phyloP scores from a whole-genome alignment of 2,797 vertebrate genomes.

The Galago senegalensis region DNA sequence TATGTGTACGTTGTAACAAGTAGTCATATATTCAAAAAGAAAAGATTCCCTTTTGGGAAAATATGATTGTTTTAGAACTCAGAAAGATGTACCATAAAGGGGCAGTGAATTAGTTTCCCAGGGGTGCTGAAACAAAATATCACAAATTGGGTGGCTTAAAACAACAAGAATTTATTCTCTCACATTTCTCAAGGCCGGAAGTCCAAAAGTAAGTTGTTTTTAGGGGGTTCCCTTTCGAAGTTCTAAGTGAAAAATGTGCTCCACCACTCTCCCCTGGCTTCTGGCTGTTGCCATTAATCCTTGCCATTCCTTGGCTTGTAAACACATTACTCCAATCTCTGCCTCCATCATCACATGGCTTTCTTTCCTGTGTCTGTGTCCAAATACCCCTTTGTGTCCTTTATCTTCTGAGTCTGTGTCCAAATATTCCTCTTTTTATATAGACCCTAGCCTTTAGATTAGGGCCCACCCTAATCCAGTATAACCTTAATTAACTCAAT shows the following conservation, averaged over 20 bases:
- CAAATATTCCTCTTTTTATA: neutral
- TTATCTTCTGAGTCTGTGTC: neutral
- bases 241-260: neutral
- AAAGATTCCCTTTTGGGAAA: neutral
- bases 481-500: neutral
- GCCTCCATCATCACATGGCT: neutral
- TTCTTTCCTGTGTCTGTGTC: neutral
- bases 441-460: neutral
- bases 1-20: neutral
- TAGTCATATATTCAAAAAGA: neutral
- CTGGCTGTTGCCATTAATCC: neutral
- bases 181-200: neutral
- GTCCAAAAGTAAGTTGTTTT: slow-evolving; percentile 9
- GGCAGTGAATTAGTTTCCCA: neutral
- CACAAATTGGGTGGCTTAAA: neutral
- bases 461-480: neutral
- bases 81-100: neutral
- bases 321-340: neutral
- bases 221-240: neutral
- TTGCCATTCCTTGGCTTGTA: neutral
- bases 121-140: neutral
- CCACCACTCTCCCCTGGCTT: neutral
- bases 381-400: neutral
- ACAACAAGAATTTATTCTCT: neutral
- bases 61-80: neutral